These are phyloP conservation scores for Leucophenga varia DNA, from an alignment of 1,140 invertebrate genomes.

Conservation along the genomic window DNA sequence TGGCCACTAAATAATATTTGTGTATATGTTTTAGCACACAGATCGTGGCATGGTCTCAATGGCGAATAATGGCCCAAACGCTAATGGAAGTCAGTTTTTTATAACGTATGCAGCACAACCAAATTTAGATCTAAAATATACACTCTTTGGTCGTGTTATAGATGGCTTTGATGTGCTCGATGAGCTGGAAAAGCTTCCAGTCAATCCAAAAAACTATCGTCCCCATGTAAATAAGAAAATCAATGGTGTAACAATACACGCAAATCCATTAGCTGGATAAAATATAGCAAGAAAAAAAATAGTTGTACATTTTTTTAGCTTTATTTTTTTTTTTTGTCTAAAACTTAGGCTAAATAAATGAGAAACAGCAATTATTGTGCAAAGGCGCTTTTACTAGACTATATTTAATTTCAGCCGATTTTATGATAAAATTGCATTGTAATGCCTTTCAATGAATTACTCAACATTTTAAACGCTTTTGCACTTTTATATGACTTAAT, in stretches of 20 bases:
- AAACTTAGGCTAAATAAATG: slow-evolving; percentile 45
- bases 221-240: slow-evolving; percentile 84
- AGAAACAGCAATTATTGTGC: slow-evolving; percentile 45
- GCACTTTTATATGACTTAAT: slow-evolving; percentile 36
- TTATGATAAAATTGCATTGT: slow-evolving; percentile 44
- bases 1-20: slow-evolving; percentile 55
- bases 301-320: slow-evolving; percentile 11
- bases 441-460: slow-evolving; percentile 26
- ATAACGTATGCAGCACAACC: slow-evolving; percentile 91
- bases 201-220: slow-evolving; percentile 90
- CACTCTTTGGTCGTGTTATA: slow-evolving; percentile 95
- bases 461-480: slow-evolving; percentile 31
- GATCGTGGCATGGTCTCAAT: slow-evolving; percentile 89
- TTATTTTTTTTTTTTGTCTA: slow-evolving; percentile 33
- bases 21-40: slow-evolving; percentile 65
- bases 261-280: slow-evolving; percentile 87
- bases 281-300: slow-evolving; percentile 6
- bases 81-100: slow-evolving; percentile 99
- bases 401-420: slow-evolving; percentile 33
- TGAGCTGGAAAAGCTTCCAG: slow-evolving; percentile 92
- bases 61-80: slow-evolving; percentile 98
- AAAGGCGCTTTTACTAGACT: slow-evolving; percentile 38
- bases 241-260: slow-evolving; percentile 90
- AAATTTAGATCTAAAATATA: slow-evolving; percentile 97
- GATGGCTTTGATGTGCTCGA: slow-evolving; percentile 96